Evolutionary conservation across 1,140 invertebrate species (phyloP), one percentile per base, ranked within the genome.

Genomic region (Pantala flavescens): DNA sequence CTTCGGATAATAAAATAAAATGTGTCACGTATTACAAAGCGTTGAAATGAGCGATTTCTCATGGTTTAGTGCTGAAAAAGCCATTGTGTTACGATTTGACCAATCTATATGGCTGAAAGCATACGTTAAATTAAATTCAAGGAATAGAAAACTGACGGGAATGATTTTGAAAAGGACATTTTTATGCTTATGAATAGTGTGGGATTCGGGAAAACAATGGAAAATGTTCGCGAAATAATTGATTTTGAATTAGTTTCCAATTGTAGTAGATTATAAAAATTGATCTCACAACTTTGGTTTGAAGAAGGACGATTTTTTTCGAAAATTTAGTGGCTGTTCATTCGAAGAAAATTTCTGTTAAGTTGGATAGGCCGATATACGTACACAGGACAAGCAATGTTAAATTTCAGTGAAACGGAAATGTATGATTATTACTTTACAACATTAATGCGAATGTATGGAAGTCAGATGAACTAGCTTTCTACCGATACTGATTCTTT

Each of bases 241-340:
- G 16, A 49, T 11, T 49, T 49, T 9, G 43, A 49, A 49, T 16
- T 49, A 16, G 43, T 49, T 9, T 49, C 43, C 43, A 49, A 49
- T 49, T 16, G 10, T 49, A 49, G 16, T 9, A 9, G 43, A 11
- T 49, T 49, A 16, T 9, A 49, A 11, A 49, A 49, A 49, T 49
- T 49, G 16, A 16, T 49, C 43, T 9, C 43, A 24, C 16, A 75
- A 76, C 71, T 76, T 75, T 76, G 73, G 76, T 70, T 49, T 76
- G 3, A 76, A 80, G 71, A 75, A 75, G 77, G 79, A 73, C 74
- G 75, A 42, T 78, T 77, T 73, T 73, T 75, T 12, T 79, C 79
- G 71, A 79, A 80, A 75, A 72, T 79, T 7, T 80, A 79, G 63
- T 77, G 78, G 19, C 77, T 9, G 43, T 49, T 16, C 43, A 49